phyloP scores from a whole-genome alignment of 2,113 vertebrate genomes.

The Limnothrissa miodon region DNA sequence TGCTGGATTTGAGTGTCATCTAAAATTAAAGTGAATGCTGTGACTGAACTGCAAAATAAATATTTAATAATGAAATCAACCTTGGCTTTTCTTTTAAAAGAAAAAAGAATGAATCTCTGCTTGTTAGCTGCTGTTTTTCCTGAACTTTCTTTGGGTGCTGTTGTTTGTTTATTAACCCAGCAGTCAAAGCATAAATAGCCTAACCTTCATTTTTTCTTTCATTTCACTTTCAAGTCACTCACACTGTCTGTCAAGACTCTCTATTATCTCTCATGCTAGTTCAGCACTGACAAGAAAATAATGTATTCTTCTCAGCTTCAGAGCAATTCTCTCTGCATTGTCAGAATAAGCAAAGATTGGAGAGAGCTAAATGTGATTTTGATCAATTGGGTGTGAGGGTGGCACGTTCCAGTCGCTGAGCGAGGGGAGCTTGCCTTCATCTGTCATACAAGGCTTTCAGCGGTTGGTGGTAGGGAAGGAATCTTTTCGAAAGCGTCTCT shows the following conservation, averaged over 20 bases:
- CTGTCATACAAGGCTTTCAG: neutral
- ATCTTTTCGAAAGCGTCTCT: neutral
- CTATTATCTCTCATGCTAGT: neutral
- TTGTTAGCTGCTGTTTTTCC: neutral
- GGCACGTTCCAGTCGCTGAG: neutral
- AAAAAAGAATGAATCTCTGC: neutral
- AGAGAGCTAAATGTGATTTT: neutral
- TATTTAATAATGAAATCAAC: neutral
- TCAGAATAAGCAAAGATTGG: neutral
- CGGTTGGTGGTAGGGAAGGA: neutral
- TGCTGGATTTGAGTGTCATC: neutral
- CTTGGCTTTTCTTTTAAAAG: neutral
- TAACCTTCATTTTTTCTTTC: neutral
- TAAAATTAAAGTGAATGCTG: neutral
- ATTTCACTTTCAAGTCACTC: neutral
- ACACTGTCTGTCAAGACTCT: neutral
- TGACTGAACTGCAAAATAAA: neutral
- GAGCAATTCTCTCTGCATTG: neutral
- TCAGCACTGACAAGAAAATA: neutral
- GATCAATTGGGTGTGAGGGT: neutral
- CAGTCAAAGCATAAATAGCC: neutral
- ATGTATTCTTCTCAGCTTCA: neutral
- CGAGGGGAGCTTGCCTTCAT: neutral
- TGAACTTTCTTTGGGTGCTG: too few species aligned
- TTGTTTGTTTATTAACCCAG: neutral